Evolutionary conservation across 2,888 invertebrate genomes (phyloP).

Genomic region (Folsomia candida): DNA sequence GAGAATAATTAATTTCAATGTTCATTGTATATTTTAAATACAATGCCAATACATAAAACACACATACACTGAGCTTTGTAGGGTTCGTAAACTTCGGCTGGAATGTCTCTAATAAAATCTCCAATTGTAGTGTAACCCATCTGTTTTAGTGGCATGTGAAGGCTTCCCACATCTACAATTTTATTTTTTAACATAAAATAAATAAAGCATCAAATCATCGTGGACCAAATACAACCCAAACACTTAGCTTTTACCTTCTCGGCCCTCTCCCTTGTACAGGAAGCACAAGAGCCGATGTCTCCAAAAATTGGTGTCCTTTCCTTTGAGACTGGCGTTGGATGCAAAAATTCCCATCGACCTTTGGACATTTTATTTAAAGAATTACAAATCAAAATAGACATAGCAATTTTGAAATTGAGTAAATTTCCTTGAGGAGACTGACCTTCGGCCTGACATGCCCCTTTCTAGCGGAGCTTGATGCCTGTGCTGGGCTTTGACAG

Average conservation of each 20-base stretch:
- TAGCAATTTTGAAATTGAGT: too few species aligned
- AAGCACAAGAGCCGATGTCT: constrained; percentile 24
- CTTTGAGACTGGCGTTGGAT: constrained; percentile 34
- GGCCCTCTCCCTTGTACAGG: constrained; percentile 30
- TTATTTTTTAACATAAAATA: background rate
- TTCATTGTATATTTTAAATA: background rate
- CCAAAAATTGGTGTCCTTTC: constrained; percentile 32
- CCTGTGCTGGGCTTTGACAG: background rate
- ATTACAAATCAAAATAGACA: too few species aligned
- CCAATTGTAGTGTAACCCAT: constrained; percentile 30
- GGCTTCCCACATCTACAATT: constrained; percentile 23
- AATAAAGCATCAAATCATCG: background rate
- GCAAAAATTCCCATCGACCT: constrained; percentile 18
- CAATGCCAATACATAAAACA: background rate
- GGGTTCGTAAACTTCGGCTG: constrained; percentile 19
- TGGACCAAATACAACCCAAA: background rate
- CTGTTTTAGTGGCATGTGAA: constrained; percentile 26
- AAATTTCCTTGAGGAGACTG: background rate
- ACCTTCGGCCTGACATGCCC: background rate
- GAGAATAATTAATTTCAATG: background rate
- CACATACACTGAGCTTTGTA: constrained; percentile 19
- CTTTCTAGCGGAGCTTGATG: background rate
- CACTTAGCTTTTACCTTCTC: constrained; percentile 30
- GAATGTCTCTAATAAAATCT: constrained; percentile 36
- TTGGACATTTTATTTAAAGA: too few species aligned